Base-by-base conservation (phyloP, 2,888 invertebrate species). In the Hydropsyche betteni region DNA sequence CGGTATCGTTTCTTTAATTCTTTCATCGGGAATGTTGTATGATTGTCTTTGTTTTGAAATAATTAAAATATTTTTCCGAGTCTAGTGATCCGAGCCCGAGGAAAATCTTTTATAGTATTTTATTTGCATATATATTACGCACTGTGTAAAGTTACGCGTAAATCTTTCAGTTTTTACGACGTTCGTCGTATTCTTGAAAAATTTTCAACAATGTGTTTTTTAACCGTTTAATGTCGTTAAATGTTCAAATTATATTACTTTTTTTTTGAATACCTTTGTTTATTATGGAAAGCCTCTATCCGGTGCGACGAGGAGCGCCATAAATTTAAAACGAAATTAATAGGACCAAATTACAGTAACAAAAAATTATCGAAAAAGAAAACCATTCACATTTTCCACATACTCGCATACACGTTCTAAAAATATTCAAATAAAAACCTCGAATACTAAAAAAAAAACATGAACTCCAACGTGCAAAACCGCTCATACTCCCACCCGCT, bases 91-190 rank as follows among this genome's bases (percentile, higher is more conserved):
- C n/a, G n/a, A n/a, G 36, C 64, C 36, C 64, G 64, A 64, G 36
- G 36, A 64, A 55, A 64, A 64, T 64, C 64, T 64, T 64, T 64
- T 64, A 64, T 64, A 64, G 64, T 36, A 36, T 64, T 64, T 64
- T 64, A 64, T 64, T 64, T 64, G 64, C 64, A 64, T 64, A 64
- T 64, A 64, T 64, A 64, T 64, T 64, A 64, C 64, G 64, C 64
- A 64, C 33, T 64, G 64, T 64, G 64, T 36, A 64, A 64, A 64
- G 64, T 64, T 64, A 64, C 64, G 64, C 64, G 64, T 64, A 64
- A 64, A 64, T 64, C 64, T 64, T 64, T 64, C 64, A 64, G 64
- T 64, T 64, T 44, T 64, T 64, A 64, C 64, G 64, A 64, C 33
- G 64, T 64, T 64, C 64, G 36, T 64, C 36, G 64, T 64, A 64